Conservation (phyloP, 2,113 vertebrate genomes). For the Geothlypis trichas region DNA sequence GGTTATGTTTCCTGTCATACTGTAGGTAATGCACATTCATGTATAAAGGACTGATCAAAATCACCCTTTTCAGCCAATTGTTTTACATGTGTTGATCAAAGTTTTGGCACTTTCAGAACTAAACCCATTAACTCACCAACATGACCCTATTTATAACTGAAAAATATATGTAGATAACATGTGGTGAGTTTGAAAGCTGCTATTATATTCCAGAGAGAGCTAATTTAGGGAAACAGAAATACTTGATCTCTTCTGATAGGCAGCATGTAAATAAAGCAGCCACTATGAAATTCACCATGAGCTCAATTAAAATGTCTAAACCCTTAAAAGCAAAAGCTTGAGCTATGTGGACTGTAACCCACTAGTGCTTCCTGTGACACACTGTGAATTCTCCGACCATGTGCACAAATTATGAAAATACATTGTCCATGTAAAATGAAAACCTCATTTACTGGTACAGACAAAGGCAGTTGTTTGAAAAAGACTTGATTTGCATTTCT, state of each 20-base stretch:
- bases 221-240: slow-evolving; percentile 36
- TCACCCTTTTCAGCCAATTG: slow-evolving; percentile 41
- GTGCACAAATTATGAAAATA: neutral
- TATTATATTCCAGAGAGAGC: slow-evolving; percentile 48
- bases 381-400: neutral
- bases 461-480: neutral
- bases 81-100: slow-evolving; percentile 65
- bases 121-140: slow-evolving; percentile 69
- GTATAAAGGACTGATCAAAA: slow-evolving; percentile 57
- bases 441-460: neutral
- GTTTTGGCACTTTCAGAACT: slow-evolving; percentile 69
- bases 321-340: slow-evolving; percentile 25
- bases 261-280: slow-evolving; percentile 45
- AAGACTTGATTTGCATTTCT: neutral
- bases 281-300: slow-evolving; percentile 45
- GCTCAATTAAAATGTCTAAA: slow-evolving; percentile 34
- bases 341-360: neutral
- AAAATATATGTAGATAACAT: slow-evolving; percentile 65
- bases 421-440: neutral
- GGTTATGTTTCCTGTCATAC: slow-evolving; percentile 52
- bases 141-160: slow-evolving; percentile 43
- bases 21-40: slow-evolving; percentile 46
- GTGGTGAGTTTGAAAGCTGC: slow-evolving; percentile 62
- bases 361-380: neutral
- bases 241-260: slow-evolving; percentile 40